Evolutionary conservation across 2,888 invertebrate genomes (phyloP).

Genomic region (Petrophora chlorosata): DNA sequence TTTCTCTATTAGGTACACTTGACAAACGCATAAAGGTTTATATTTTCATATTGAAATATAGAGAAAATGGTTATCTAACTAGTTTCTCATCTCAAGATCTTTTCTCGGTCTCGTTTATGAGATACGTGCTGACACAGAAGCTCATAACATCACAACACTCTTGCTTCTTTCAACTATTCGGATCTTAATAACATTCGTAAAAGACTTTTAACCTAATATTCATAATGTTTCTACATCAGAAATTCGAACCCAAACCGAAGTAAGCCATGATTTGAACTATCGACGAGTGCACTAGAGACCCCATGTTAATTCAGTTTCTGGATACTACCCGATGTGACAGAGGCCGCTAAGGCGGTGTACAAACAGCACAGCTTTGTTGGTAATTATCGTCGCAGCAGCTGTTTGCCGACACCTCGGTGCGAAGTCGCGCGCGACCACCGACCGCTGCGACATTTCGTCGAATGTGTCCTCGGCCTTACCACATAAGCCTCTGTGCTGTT

Average conservation of each 20-base stretch:
- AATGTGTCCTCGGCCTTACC: conserved; percentile 55
- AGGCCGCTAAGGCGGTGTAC: conserved; percentile 60
- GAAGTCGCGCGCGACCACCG: conserved; percentile 83
- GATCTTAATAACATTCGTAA: too few relatives aligned
- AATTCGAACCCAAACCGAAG: conserved; percentile 13
- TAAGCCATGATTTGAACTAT: conserved; percentile 26
- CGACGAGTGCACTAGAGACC: conserved; percentile 43
- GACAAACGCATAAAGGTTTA: too few relatives aligned
- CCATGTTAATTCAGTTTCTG: conserved; percentile 50
- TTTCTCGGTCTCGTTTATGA: too few relatives aligned
- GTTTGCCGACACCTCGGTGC: conserved; percentile 77
- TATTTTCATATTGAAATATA: too few relatives aligned
- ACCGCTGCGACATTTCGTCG: conserved; percentile 72
- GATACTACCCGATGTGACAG: conserved; percentile 50
- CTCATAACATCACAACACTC: too few relatives aligned
- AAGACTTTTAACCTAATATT: conserved; percentile 3
- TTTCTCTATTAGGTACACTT: too few relatives aligned
- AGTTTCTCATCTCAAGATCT: too few relatives aligned
- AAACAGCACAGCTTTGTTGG: conserved; percentile 76
- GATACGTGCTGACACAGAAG: too few relatives aligned
- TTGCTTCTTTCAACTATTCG: too few relatives aligned
- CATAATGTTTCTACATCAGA: not conserved
- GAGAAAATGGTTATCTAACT: too few relatives aligned
- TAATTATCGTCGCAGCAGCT: conserved; percentile 78
- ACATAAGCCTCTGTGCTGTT: conserved; percentile 46